phyloP scores from a whole-genome alignment of 1,140 invertebrate genomes.

The Zophobas atratus region DNA sequence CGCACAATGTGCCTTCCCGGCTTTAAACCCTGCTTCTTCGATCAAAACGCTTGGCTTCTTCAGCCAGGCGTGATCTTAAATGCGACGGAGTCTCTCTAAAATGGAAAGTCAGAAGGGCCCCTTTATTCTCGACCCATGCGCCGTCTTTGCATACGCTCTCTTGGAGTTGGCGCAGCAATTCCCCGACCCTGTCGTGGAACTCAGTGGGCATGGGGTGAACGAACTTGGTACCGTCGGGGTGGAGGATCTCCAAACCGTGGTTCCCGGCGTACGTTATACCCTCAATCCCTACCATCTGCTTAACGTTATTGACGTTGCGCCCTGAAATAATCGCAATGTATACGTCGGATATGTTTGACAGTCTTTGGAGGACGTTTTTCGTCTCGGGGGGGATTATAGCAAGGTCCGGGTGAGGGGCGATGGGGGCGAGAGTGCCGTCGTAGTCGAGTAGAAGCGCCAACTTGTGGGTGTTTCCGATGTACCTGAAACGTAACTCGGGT shows the following conservation, averaged over 20 bases:
- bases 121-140: slow-evolving; percentile 95
- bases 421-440: slow-evolving; percentile 90
- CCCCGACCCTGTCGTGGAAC: slow-evolving; percentile 85
- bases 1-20: slow-evolving; percentile 85
- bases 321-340: slow-evolving; percentile 92
- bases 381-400: slow-evolving; percentile 89
- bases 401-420: slow-evolving; percentile 90
- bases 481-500: slow-evolving; percentile 71
- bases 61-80: slow-evolving; percentile 67
- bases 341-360: slow-evolving; percentile 90
- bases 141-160: slow-evolving; percentile 87
- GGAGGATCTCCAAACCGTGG: slow-evolving; percentile 90
- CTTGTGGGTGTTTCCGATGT: slow-evolving; percentile 89
- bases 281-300: slow-evolving; percentile 91
- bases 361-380: slow-evolving; percentile 85
- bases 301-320: slow-evolving; percentile 89
- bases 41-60: slow-evolving; percentile 82
- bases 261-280: slow-evolving; percentile 93
- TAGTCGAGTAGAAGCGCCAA: slow-evolving; percentile 90
- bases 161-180: slow-evolving; percentile 84
- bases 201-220: slow-evolving; percentile 92
- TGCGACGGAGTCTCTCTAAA: slow-evolving; percentile 86
- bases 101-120: slow-evolving; percentile 89
- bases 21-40: slow-evolving; percentile 82
- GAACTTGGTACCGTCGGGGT: slow-evolving; percentile 92